These are phyloP conservation scores for Speoplatyrhinus poulsoni DNA, from an alignment of 2,113 vertebrate species.

Conservation along the genomic window DNA sequence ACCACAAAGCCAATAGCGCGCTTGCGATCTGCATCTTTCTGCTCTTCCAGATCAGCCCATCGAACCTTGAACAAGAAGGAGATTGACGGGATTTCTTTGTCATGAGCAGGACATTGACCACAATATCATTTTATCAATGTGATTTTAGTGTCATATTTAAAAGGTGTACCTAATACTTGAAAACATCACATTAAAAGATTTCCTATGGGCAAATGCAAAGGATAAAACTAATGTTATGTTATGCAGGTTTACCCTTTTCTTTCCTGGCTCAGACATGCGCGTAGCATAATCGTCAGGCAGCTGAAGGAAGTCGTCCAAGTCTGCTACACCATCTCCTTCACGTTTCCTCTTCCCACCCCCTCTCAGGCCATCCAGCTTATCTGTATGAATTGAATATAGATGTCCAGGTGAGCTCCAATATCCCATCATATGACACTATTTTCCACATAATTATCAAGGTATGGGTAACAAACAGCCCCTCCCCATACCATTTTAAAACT, in stretches of 20 bases:
- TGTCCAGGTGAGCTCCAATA: slow-evolving; percentile 38
- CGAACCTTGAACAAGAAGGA: slow-evolving; percentile 82
- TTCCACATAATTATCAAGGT: too few species aligned
- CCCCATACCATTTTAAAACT: too few species aligned
- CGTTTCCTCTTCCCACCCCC: slow-evolving; percentile 92
- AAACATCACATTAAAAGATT: too few species aligned
- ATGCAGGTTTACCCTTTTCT: slow-evolving; percentile 87
- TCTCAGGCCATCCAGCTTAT: slow-evolving; percentile 94
- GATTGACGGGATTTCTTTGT: background rate
- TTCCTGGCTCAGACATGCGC: slow-evolving; percentile 93
- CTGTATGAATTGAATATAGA: slow-evolving; percentile 80
- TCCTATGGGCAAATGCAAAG: background rate
- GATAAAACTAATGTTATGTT: background rate
- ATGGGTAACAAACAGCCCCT: too few species aligned
- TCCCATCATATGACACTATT: too few species aligned
- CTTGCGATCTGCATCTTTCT: slow-evolving; percentile 97
- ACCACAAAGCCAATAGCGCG: slow-evolving; percentile 98
- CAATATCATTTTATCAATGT: background rate
- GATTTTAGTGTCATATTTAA: background rate
- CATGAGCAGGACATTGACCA: slow-evolving; percentile 7
- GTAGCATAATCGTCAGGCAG: slow-evolving; percentile 97
- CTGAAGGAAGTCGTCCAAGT: slow-evolving; percentile 95
- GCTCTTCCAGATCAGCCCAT: slow-evolving; percentile 98
- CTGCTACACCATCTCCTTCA: slow-evolving; percentile 84
- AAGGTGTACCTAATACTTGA: background rate